These are phyloP conservation scores for Platypus cylindrus DNA, from an alignment of 2,888 invertebrate species.

Conservation along the genomic window DNA sequence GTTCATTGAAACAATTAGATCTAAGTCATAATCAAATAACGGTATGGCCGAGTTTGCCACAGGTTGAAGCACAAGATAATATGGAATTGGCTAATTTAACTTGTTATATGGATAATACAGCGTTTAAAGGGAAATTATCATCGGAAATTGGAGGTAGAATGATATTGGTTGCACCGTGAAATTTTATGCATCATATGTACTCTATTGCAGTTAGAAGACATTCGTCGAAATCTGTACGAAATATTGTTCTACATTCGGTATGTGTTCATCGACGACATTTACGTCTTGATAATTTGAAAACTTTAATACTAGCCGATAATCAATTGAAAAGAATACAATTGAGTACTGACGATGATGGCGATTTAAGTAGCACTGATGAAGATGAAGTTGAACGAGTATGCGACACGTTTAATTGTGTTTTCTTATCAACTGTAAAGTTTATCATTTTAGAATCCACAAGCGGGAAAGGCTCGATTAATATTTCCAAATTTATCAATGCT, in stretches of 20 bases:
- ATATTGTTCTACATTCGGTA: slow-evolving; percentile 64
- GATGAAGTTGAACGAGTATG: slow-evolving; percentile 53
- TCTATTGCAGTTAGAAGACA: slow-evolving; percentile 35
- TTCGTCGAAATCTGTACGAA: slow-evolving; percentile 52
- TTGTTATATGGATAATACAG: slow-evolving; percentile 41
- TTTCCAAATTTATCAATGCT: slow-evolving; percentile 92
- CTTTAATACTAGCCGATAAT: slow-evolving; percentile 79
- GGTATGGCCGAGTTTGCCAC: slow-evolving; percentile 79
- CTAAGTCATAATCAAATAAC: slow-evolving; percentile 84
- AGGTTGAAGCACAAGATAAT: slow-evolving; percentile 46
- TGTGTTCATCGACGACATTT: slow-evolving; percentile 77
- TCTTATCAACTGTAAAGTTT: slow-evolving; percentile 4
- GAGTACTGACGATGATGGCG: slow-evolving; percentile 70
- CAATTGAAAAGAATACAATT: slow-evolving; percentile 65
- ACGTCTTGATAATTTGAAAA: slow-evolving; percentile 67
- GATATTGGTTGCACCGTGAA: no score
- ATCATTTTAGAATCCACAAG: slow-evolving; percentile 33
- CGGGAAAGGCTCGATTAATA: slow-evolving; percentile 57
- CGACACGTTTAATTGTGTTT: slow-evolving; percentile 10
- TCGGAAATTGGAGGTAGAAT: slow-evolving; percentile 30
- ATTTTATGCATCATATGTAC: no score
- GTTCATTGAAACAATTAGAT: slow-evolving; percentile 80
- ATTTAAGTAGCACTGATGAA: slow-evolving; percentile 42
- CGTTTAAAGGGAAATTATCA: slow-evolving; percentile 27
- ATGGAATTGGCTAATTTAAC: slow-evolving; percentile 55